Conservation (phyloP, 1,140 invertebrate species). For the Conus betulinus region DNA sequence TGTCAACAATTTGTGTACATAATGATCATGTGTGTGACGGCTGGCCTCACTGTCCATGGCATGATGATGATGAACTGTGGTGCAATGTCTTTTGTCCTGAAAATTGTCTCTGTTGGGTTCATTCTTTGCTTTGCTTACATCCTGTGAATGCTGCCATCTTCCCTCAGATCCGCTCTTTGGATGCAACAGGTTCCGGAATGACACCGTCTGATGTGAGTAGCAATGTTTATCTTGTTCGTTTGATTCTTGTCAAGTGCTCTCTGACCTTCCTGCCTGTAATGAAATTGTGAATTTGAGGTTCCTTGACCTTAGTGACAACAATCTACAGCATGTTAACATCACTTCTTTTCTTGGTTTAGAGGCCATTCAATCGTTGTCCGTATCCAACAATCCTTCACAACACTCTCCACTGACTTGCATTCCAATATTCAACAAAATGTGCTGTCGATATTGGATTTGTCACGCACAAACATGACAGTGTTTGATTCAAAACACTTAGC, state of each 20-base stretch:
- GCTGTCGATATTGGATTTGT: conserved; percentile 13
- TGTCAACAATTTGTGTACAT: conserved; percentile 30
- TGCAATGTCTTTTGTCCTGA: conserved; percentile 42
- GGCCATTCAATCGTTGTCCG: conserved; percentile 18
- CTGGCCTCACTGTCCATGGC: conserved; percentile 25
- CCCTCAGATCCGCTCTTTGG: neutral
- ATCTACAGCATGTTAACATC: neutral
- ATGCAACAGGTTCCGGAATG: neutral
- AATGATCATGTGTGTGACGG: conserved; percentile 24
- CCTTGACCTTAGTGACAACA: conserved; percentile 36
- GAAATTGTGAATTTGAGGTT: neutral
- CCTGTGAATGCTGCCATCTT: neutral
- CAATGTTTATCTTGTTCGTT: conserved; percentile 1
- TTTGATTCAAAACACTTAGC: conserved; percentile 22
- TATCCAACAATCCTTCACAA: conserved; percentile 17
- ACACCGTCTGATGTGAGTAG: neutral
- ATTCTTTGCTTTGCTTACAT: neutral
- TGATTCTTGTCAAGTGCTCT: neutral
- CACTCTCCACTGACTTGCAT: neutral
- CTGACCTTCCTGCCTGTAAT: neutral
- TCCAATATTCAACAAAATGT: neutral
- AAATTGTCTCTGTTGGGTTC: conserved; percentile 38
- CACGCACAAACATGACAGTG: neutral
- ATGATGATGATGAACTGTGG: conserved; percentile 39
- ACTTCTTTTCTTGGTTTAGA: conserved; percentile 4